Evolutionary conservation across 2,113 vertebrate genomes (phyloP).

Genomic region (Eidolon helvum): DNA sequence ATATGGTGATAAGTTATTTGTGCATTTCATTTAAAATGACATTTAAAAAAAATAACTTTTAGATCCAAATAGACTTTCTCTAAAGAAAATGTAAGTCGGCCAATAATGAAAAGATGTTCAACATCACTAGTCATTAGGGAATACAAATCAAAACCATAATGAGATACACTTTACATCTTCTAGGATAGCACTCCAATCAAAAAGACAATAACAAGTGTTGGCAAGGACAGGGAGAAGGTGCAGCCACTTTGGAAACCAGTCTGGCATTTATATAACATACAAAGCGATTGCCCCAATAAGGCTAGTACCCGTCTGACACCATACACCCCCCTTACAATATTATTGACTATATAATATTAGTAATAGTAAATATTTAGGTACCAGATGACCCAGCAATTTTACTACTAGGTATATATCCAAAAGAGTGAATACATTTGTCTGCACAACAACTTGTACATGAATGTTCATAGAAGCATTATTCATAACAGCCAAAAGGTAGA

Average conservation of each 20-base stretch:
- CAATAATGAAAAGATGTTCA: neutral
- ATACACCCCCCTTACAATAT: too few species aligned
- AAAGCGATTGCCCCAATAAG: too few species aligned
- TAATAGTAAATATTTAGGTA: neutral
- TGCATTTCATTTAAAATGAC: neutral
- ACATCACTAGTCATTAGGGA: neutral
- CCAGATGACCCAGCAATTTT: neutral
- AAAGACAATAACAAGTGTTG: neutral
- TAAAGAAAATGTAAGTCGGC: neutral
- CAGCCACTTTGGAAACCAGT: neutral
- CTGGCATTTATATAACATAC: too few species aligned
- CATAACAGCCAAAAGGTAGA: neutral
- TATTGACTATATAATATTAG: too few species aligned
- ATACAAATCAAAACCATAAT: neutral
- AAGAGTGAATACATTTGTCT: too few species aligned
- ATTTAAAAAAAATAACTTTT: neutral
- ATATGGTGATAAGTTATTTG: neutral
- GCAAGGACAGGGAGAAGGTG: neutral
- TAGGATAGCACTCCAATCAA: neutral
- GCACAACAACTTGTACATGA: neutral
- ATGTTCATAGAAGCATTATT: too few species aligned
- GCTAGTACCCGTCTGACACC: too few species aligned
- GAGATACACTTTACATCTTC: neutral
- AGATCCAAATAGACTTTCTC: neutral
- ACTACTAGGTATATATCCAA: neutral